Evolutionary conservation across 2,113 vertebrate genomes (phyloP).

Genomic region (Nibea coibor): DNA sequence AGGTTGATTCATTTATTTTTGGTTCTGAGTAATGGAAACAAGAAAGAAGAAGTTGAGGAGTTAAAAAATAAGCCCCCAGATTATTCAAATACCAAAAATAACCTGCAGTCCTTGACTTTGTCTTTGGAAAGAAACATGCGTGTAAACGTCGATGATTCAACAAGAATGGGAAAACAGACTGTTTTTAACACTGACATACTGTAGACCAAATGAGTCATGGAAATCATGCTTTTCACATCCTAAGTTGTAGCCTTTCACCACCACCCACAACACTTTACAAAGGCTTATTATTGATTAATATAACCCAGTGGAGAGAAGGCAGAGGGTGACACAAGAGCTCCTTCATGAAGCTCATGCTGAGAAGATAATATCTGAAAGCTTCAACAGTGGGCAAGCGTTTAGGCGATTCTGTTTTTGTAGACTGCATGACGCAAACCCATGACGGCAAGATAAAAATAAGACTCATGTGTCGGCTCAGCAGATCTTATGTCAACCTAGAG

Average conservation of each 20-base stretch:
- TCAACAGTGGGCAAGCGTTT: slow-evolving; percentile 49
- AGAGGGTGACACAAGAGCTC: slow-evolving; percentile 38
- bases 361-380: slow-evolving; percentile 63
- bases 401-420: slow-evolving; percentile 49
- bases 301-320: slow-evolving; percentile 25
- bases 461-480: slow-evolving; percentile 61
- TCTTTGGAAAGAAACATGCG: slow-evolving; percentile 16
- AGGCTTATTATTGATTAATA: slow-evolving; percentile 53
- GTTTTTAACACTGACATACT: slow-evolving; percentile 11
- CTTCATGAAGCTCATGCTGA: slow-evolving; percentile 47
- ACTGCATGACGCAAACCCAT: slow-evolving; percentile 60
- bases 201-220: slow-evolving; percentile 56
- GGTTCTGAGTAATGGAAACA: neutral
- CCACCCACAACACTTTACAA: slow-evolving; percentile 13
- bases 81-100: slow-evolving; percentile 1
- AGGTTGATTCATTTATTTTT: neutral
- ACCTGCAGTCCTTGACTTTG: neutral
- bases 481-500: slow-evolving; percentile 53
- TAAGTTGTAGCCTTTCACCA: slow-evolving; percentile 42
- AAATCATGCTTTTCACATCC: slow-evolving; percentile 40
- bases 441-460: slow-evolving; percentile 64
- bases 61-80: neutral
- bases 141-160: slow-evolving; percentile 40
- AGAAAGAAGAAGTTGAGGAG: neutral
- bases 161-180: slow-evolving; percentile 30